These are phyloP conservation scores for Bombus superbus DNA, from an alignment of 1,140 invertebrate genomes.

Conservation along the genomic window DNA sequence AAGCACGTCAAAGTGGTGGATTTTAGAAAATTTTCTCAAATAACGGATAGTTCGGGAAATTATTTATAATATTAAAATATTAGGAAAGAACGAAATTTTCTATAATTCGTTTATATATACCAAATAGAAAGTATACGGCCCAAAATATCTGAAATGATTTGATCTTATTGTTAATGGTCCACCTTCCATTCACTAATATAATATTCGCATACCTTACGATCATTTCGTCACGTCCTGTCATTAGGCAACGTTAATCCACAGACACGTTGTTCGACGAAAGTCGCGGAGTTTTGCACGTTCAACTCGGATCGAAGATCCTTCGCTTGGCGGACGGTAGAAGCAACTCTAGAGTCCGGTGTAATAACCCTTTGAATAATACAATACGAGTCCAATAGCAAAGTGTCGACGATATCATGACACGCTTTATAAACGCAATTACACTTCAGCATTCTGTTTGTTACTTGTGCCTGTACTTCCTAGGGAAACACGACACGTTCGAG, in stretches of 20 bases:
- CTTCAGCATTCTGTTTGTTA: slow-evolving; percentile 16
- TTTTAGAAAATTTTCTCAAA: neutral
- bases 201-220: too few species aligned
- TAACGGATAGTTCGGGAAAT: too few species aligned
- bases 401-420: neutral
- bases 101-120: too few species aligned
- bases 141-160: too few species aligned
- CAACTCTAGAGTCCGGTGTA: neutral
- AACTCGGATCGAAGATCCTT: neutral
- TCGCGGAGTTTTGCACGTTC: neutral
- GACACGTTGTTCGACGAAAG: too few species aligned
- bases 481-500: neutral
- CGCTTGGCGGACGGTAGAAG: neutral
- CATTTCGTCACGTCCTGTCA: neutral
- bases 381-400: neutral
- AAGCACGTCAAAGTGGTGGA: neutral
- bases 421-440: slow-evolving; percentile 16
- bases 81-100: too few species aligned
- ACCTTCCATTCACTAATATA: too few species aligned
- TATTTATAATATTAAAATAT: too few species aligned
- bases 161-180: too few species aligned
- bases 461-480: too few species aligned
- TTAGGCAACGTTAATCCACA: neutral
- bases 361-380: slow-evolving; percentile 29
- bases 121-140: too few species aligned